Evolutionary conservation across 2,113 vertebrate species (phyloP), one percentile per base, ranked within the genome.

Genomic region (Steatornis caripensis): DNA sequence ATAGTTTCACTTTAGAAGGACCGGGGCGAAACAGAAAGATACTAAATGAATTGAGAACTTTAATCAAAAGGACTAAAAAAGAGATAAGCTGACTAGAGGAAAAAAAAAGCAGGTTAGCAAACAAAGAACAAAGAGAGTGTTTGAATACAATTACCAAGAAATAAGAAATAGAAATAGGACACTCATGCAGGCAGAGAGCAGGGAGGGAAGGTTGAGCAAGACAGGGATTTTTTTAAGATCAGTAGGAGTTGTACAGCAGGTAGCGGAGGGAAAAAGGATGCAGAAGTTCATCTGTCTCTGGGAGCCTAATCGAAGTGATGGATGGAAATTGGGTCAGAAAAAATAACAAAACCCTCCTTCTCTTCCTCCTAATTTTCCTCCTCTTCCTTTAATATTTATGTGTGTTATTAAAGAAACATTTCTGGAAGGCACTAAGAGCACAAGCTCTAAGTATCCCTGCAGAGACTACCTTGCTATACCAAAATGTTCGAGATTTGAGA

Each of bases 41-140:
- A 95, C 90, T 97, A 96, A 95, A 95, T 96, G 95, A 98, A 97
- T 88, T 95, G 87, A 96, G 85, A 97, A 97, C 94, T 97, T 97
- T 96, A 97, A 97, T 97, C 97, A 97, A 97, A 97, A 98, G 96
- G 87, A 96, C 95, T 96, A 95, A 97, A 97, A 97, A 96, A 96
- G 93, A 95, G 96, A 97, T 97, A 97, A 97, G 96, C 92, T 97
- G 97, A 96, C 92, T 94, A 92, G 92, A 93, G 77, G 27, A 79
- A 86, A 94, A 90, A 89, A 95, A 92, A 92, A 72, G 91, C 93
- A 93, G 94, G 97, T 97, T 97, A 98, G 97, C 93, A 98, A 97
- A 96, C 87, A 97, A 97, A 97, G 94, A 97, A 97, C 91, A 98
- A 98, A 97, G 94, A 81, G 93, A 97, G 93, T 95, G 87, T 97